These are phyloP conservation scores for Paracanthobrama guichenoti DNA, from an alignment of 2,113 vertebrate species.

Conservation along the genomic window DNA sequence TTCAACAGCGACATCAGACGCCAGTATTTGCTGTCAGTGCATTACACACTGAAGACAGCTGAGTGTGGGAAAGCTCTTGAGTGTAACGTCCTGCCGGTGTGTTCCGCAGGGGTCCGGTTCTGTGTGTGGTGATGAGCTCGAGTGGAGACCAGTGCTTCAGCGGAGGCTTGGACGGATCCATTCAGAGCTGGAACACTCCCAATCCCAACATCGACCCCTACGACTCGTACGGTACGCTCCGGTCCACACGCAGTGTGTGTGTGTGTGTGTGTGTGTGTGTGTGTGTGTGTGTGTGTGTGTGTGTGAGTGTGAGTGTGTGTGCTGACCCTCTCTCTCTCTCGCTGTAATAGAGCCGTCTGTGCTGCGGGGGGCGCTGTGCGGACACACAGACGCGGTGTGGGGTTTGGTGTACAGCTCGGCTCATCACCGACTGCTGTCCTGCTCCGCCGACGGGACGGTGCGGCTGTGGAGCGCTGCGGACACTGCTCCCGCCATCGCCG, in stretches of 20 bases:
- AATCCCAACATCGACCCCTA: conserved; percentile 96
- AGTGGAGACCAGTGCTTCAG: conserved; percentile 97
- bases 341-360: conserved; percentile 84
- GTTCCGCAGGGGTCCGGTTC: conserved; percentile 85
- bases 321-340: background rate
- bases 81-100: too few species aligned
- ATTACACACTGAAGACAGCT: too few species aligned
- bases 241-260: too few species aligned
- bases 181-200: conserved; percentile 96
- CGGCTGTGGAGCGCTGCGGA: conserved; percentile 89
- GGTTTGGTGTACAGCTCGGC: conserved; percentile 89
- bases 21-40: too few species aligned
- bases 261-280: too few species aligned
- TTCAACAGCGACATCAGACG: too few species aligned
- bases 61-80: too few species aligned
- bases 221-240: conserved; percentile 88
- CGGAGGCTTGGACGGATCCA: conserved; percentile 89
- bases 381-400: conserved; percentile 94
- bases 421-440: conserved; percentile 92
- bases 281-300: too few species aligned
- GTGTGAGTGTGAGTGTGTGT: background rate
- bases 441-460: conserved; percentile 94
- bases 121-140: conserved; percentile 96
- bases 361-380: conserved; percentile 85
- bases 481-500: conserved; percentile 82